Base-by-base conservation (phyloP, 2,797 vertebrate genomes). In the Champsocephalus esox region DNA sequence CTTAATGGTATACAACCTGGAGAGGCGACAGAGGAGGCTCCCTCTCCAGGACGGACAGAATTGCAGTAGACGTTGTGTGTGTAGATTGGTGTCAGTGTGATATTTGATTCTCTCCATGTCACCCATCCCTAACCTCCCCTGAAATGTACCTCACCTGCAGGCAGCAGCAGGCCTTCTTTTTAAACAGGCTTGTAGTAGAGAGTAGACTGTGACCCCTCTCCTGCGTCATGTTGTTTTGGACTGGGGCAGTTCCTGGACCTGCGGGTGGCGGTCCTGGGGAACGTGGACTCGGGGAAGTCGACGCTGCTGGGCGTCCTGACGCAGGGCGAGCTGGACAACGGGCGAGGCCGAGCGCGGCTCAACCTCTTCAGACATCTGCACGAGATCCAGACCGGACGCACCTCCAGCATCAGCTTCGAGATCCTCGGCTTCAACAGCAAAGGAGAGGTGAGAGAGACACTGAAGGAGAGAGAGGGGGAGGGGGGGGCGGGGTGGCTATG, bases 391-490 rank as follows among this genome's bases (percentile, higher is more conserved):
- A 97, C 97, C 0, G 98, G 98, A 59, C 94, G 98, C 28, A 99
- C 98, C 0, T 99, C 98, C 62, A 99, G 97, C 93, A 99, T 99
- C 95, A 99, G 98, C 93, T 98, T 99, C 69, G 98, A 99, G 92
- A 99, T 99, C 82, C 96, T 99, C 0, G 98, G 98, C 76, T 99
- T 99, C 93, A 98, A 98, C 94, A 99, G 98, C 94, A 99, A 97
- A 93, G 98, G 98, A 89, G 97, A 99, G 97, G 98, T 99, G 85
- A 92, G 71, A 28, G 28, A 28, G 28, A 28, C 2, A 5, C 84
- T 3, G 11, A 32, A 11, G 0, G 45, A 19, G 12, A 50, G 45
- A 6, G 17, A 12, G 14, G 3, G 4, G 24, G 24, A 3, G 0
- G 24, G 12, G 21, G 19, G 28, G 28, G 28, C 1, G 28, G 24